phyloP scores from a whole-genome alignment of 1,140 invertebrate species.

The Bacillus rossius region DNA sequence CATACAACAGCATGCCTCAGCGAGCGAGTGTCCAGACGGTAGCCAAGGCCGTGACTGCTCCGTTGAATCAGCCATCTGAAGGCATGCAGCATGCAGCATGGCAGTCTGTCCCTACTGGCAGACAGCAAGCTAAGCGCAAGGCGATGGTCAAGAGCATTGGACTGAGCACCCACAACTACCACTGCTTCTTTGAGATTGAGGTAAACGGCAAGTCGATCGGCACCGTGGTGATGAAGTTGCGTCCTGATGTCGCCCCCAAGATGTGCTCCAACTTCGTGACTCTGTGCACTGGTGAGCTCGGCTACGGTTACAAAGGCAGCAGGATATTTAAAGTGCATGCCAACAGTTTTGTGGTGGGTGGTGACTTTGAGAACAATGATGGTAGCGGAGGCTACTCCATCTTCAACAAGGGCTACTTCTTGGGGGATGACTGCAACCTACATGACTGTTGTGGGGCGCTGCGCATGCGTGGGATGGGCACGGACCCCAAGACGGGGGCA shows the following conservation, averaged over 20 bases:
- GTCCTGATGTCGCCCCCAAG: background rate
- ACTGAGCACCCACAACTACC: too few relatives aligned
- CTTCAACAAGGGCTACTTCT: background rate
- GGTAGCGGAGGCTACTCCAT: background rate
- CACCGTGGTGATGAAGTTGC: background rate
- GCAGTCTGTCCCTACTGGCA: too few relatives aligned
- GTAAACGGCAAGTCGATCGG: background rate
- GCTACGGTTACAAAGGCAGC: conserved; percentile 2
- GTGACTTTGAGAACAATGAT: conserved; percentile 1
- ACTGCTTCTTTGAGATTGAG: background rate
- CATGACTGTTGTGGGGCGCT: background rate
- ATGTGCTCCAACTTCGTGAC: conserved; percentile 3
- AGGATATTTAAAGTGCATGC: background rate
- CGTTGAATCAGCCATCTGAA: too few relatives aligned
- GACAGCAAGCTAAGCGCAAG: too few relatives aligned
- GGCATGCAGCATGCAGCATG: too few relatives aligned
- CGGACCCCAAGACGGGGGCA: background rate
- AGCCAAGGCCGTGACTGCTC: too few relatives aligned
- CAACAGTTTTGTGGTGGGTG: background rate
- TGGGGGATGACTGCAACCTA: background rate
- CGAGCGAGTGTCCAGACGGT: too few relatives aligned
- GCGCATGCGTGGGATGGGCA: conserved; percentile 1
- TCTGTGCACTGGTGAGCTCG: conserved; percentile 1
- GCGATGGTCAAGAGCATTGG: too few relatives aligned
- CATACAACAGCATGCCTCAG: too few relatives aligned